Evolutionary conservation across 2,113 vertebrate genomes (phyloP).

Genomic region (Actenoides hombroni): DNA sequence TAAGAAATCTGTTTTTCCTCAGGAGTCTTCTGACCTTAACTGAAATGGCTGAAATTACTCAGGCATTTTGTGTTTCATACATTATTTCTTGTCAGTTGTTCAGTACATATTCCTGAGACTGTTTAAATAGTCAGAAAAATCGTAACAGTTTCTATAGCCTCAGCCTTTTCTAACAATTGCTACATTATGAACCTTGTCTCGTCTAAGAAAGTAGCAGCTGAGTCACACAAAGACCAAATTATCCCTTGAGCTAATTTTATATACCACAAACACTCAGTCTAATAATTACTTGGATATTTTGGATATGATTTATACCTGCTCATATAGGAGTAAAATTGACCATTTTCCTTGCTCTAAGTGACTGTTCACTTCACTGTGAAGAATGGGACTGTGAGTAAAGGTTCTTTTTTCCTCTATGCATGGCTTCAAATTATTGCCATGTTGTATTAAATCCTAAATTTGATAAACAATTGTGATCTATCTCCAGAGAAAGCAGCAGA

Average conservation of each 20-base stretch:
- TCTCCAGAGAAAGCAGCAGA: neutral
- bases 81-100: neutral
- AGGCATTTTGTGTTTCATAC: neutral
- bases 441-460: neutral
- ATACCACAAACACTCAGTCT: neutral
- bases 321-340: neutral
- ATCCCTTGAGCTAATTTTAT: neutral
- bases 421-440: neutral
- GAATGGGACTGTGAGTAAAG: neutral
- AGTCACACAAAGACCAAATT: neutral
- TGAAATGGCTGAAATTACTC: neutral
- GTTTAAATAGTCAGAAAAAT: neutral
- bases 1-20: neutral
- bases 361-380: neutral
- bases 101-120: neutral
- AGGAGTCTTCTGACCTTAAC: slow-evolving; percentile 1
- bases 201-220: neutral
- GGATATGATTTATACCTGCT: neutral
- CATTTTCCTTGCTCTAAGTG: neutral
- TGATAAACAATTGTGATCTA: slow-evolving; percentile 8
- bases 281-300: neutral
- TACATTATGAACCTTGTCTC: neutral
- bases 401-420: neutral
- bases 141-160: neutral
- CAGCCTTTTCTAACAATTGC: neutral